A percentile compares a stretch with the other conserved stretches of the same genome.
Conservation (phyloP, 1,140 invertebrate species). For the Pinna nobilis region DNA sequence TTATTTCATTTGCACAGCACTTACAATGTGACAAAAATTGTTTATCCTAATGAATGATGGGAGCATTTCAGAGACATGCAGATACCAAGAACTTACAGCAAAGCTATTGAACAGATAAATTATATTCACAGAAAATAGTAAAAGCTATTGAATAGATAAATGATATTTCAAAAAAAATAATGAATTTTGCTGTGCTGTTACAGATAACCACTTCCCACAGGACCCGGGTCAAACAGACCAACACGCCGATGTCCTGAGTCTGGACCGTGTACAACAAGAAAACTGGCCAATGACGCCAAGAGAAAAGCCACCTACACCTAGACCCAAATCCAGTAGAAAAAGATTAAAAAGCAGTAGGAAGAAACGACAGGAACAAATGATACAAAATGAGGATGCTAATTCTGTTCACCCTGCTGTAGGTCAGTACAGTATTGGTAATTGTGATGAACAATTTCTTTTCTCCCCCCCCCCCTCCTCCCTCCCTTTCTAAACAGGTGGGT, state of each 20-base stretch:
- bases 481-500: not conserved
- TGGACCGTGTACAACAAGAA: slow-evolving; percentile 1
- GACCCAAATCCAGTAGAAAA: slow-evolving; percentile 34
- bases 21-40: too few relatives aligned
- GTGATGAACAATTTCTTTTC: not conserved
- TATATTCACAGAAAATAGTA: too few relatives aligned
- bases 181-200: too few relatives aligned
- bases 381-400: not conserved
- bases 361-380: slow-evolving; percentile 16
- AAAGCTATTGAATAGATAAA: too few relatives aligned
- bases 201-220: too few relatives aligned
- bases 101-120: too few relatives aligned
- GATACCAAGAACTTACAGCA: too few relatives aligned
- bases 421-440: not conserved
- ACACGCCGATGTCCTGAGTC: not conserved
- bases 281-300: slow-evolving; percentile 1
- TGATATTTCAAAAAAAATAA: too few relatives aligned
- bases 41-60: too few relatives aligned
- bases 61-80: too few relatives aligned
- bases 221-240: too few relatives aligned
- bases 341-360: slow-evolving; percentile 21
- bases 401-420: not conserved
- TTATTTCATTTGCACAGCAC: too few relatives aligned
- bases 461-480: not conserved
- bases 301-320: slow-evolving; percentile 15